These are phyloP conservation scores for Calcarius ornatus DNA, from an alignment of 2,113 vertebrate genomes.

Conservation along the genomic window DNA sequence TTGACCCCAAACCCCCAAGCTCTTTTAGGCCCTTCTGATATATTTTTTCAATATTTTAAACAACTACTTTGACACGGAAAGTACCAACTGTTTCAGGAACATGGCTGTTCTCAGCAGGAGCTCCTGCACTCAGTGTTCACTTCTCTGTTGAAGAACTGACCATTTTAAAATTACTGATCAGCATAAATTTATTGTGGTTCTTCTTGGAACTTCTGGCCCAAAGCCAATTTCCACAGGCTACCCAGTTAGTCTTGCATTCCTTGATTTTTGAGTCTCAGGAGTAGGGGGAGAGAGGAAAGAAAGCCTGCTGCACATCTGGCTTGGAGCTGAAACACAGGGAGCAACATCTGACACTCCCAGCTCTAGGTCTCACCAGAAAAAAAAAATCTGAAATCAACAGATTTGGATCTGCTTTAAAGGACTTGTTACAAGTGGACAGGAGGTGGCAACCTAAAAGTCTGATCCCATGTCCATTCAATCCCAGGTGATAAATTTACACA, in stretches of 20 bases:
- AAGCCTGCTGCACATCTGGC: neutral
- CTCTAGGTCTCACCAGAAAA: neutral
- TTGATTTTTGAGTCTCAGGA: neutral
- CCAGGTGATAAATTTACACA: neutral
- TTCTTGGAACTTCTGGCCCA: neutral
- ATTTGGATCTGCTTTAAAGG: neutral
- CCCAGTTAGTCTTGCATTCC: neutral
- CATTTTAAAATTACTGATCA: neutral
- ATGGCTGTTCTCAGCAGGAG: neutral
- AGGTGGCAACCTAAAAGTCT: neutral
- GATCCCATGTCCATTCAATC: neutral
- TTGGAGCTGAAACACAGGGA: neutral
- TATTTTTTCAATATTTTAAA: neutral
- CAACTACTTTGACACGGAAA: neutral
- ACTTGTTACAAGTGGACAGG: neutral
- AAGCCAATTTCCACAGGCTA: neutral
- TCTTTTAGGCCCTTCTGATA: neutral
- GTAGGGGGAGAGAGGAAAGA: rapidly evolving
- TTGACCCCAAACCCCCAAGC: neutral
- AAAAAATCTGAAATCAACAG: neutral
- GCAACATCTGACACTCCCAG: neutral
- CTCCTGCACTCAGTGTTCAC: neutral
- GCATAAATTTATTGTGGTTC: neutral
- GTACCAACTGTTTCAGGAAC: neutral
- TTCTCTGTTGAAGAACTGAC: neutral